These are phyloP conservation scores for Mycetomoellerius zeteki DNA, from an alignment of 1,140 invertebrate species.

Conservation along the genomic window DNA sequence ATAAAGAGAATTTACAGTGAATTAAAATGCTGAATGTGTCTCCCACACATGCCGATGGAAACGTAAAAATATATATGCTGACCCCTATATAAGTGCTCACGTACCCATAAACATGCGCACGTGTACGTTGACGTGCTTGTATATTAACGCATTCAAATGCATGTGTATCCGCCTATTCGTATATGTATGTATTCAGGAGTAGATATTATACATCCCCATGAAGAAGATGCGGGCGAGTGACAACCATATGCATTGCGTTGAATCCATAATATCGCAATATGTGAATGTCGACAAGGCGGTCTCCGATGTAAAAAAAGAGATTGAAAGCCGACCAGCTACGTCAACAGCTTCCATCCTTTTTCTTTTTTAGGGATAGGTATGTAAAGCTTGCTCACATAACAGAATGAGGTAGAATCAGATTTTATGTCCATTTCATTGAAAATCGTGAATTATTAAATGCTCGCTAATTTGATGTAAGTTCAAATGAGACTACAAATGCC, in stretches of 20 bases:
- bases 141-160: slow-evolving; percentile 80
- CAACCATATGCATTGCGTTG: slow-evolving; percentile 83
- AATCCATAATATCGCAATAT: slow-evolving; percentile 85
- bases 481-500: background rate
- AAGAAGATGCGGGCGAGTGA: slow-evolving; percentile 85
- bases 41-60: slow-evolving; percentile 22
- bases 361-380: slow-evolving; percentile 28
- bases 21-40: slow-evolving; percentile 50
- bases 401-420: slow-evolving; percentile 11
- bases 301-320: slow-evolving; percentile 48
- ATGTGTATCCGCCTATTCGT: slow-evolving; percentile 62
- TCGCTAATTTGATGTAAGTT: background rate
- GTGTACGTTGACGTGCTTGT: slow-evolving; percentile 66
- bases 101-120: slow-evolving; percentile 38
- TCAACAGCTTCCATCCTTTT: slow-evolving; percentile 42
- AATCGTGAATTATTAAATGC: slow-evolving; percentile 10
- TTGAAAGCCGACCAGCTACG: slow-evolving; percentile 30
- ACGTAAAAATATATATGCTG: slow-evolving; percentile 45
- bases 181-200: slow-evolving; percentile 75
- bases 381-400: slow-evolving; percentile 29
- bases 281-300: slow-evolving; percentile 73
- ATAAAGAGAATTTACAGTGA: background rate
- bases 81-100: slow-evolving; percentile 55
- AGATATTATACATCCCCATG: slow-evolving; percentile 83
- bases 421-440: background rate